Evolutionary conservation across 2,797 vertebrate species (phyloP), one percentile per base, ranked within the genome.

Genomic region (Xenopus petersii): DNA sequence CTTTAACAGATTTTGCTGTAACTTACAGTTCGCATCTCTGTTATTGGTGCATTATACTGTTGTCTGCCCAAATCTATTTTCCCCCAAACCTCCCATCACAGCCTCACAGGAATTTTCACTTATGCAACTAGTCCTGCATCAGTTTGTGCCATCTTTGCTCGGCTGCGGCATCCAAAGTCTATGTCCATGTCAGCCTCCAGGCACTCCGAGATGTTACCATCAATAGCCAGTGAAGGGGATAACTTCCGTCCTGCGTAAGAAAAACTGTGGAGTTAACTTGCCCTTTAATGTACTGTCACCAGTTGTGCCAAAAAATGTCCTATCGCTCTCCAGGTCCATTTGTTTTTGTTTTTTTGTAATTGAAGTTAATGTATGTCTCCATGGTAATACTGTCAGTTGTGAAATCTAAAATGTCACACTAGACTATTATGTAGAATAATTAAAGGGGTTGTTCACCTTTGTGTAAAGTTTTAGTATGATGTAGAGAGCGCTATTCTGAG

Each of bases 181-280:
- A 87, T 93, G 90, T 94, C 93, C 83, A 86, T 91, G 90, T 93
- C 92, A 83, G 90, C 93, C 88, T 91, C 92, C 86, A 89, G 91
- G 89, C 93, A 92, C 87, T 89, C 92, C 90, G 92, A 91, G 91
- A 90, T 90, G 88, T 90, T 94, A 86, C 94, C 92, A 15, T 46
- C 76, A 60, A 65, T 65, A 86, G 89, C 92, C 93, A 93, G 91
- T 91, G 92, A 88, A 85, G 91, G 94, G 89, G 93, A 93, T 92
- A 91, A 91, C 93, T 89, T 90, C 92, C 88, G 89, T 85, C 90
- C 92, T 89, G 88, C 90, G 94, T 94, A 94, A 95, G 93, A 93
- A 85, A 76, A 88, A 81, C 84, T 82, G 82, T 89, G 81, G 83
- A 83, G 85, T 84, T 86, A 81, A 83, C 81, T 79, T 85, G 83